Base-by-base conservation (phyloP, 1,140 invertebrate genomes). In the Caenorhabditis tropicalis region DNA sequence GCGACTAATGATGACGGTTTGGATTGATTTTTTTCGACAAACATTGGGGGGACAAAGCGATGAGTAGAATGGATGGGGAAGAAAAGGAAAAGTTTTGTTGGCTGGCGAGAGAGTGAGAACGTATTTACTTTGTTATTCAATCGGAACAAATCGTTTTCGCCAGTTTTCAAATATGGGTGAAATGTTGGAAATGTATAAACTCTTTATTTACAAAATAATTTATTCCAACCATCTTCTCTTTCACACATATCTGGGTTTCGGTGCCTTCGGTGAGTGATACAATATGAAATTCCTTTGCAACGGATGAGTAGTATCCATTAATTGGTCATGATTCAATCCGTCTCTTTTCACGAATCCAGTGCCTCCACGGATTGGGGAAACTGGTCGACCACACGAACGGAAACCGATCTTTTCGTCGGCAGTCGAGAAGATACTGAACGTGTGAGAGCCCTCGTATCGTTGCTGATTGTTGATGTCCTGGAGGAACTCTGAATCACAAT, bases 271-370 rank as follows among this genome's bases (percentile, higher is more conserved):
- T 15, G 48, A n/a, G 29, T 85, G 84, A 36, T 79, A 85, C 24
- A 39, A 19, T 21, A 85, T 82, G 60, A 85, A 85, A 60, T 85
- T 85, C 56, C 56, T 81, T 48, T 85, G 84, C 31, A 85, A 48
- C 16, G 58, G 84, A 33, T 51, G 43, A 29, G 84, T 85, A 16
- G 19, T 79, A 48, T 85, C 84, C 84, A 85, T 85, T 15, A 85
- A 46, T 27, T 85, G 84, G 39, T 81, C 79, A 74, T 85, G 84
- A 81, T 65, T 85, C 51, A 85, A 29, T 19, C 79, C 84, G 29
- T 81, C 84, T 48, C 89, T 82, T 82, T 90, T 56, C 58, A 88
- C 87, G 51, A 82, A 86, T 49, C 86, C 86, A 24, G 85, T 87
- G 24, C 82, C 86, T 58, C 86, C 86, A n/a, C 60, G 31, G 33